Percentiles rank a stretch among this genome's conserved stretches.
Conservation (phyloP, 2,113 vertebrate genomes). For the Nycticryphes semicollaris region DNA sequence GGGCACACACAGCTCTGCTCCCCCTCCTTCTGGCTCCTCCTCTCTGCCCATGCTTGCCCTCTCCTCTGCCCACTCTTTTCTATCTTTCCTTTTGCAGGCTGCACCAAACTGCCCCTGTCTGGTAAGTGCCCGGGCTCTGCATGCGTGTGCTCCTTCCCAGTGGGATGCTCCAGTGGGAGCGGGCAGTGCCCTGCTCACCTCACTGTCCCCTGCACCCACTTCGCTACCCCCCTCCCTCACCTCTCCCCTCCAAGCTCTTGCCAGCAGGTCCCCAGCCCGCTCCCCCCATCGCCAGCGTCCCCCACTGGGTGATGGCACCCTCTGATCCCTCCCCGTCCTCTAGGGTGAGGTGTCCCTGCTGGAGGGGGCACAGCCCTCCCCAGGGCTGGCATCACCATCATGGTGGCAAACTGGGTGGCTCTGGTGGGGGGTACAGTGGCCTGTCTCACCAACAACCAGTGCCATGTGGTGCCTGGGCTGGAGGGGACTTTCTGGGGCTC, state of each 20-base stretch:
- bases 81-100: constrained; percentile 85
- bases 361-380: accelerated
- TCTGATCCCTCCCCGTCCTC: background rate
- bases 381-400: background rate
- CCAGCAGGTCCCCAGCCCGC: accelerated
- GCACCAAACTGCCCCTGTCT: constrained; percentile 79
- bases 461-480: accelerated
- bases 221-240: background rate
- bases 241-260: background rate
- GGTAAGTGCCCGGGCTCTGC: constrained; percentile 80
- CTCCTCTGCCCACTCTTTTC: constrained; percentile 75
- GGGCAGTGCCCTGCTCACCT: background rate
- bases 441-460: background rate
- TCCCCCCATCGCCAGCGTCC: background rate
- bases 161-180: accelerated
- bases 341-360: background rate
- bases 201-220: background rate
- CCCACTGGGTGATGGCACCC: background rate
- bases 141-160: background rate
- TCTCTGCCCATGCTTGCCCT: constrained; percentile 52
- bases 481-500: background rate
- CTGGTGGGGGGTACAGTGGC: accelerated
- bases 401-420: background rate
- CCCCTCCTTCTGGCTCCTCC: constrained; percentile 19
- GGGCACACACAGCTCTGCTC: background rate